Base-by-base conservation (phyloP, 2,888 invertebrate species). In the Ochropacha duplaris region DNA sequence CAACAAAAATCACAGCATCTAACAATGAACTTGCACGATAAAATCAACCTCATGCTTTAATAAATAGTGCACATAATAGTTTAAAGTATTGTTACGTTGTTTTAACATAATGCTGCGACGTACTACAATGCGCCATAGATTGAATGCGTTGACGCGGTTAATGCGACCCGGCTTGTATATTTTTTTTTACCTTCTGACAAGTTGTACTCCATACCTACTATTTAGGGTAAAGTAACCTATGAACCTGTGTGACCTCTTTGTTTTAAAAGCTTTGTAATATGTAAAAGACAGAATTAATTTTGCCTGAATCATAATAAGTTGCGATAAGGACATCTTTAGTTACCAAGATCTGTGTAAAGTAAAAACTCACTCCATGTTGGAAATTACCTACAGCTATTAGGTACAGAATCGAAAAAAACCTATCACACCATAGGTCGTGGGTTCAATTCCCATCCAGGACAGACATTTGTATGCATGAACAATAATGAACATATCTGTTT, bases 91-190 rank as follows among this genome's bases (percentile, higher is more conserved):
- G n/a, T 19, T 9, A 44, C 16, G 44, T 44, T 19, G 44, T 9
- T 19, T 44, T 19, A 44, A 19, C 5, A 44, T 19, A 44, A 22
- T 31, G 34, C 12, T 31, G 19, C 28, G 16, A 28, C 16, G 52
- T 52, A 52, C 31, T 22, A 84, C 83, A 84, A 79, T 74, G 74
- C 66, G 56, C 66, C 71, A 66, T 71, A 73, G 71, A 75, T 31
- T 36, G 64, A 57, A 77, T 81, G 76, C 78, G 66, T 63, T 62
- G 78, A 73, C 66, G 78, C 76, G 66, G 31, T 44, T 79, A 82
- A 84, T 70, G 59, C 76, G 70, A 73, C 79, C 76, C 68, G 62
- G 75, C 68, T 68, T 62, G 62, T 51, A 44, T 44, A 49, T 28
- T 54, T 44, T 44, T 44, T 44, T 19, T 39, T 39, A 39, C 14